Evolutionary conservation across 1,140 invertebrate genomes (phyloP), one percentile per base, ranked within the genome.

Genomic region (Camponotus vicinus): DNA sequence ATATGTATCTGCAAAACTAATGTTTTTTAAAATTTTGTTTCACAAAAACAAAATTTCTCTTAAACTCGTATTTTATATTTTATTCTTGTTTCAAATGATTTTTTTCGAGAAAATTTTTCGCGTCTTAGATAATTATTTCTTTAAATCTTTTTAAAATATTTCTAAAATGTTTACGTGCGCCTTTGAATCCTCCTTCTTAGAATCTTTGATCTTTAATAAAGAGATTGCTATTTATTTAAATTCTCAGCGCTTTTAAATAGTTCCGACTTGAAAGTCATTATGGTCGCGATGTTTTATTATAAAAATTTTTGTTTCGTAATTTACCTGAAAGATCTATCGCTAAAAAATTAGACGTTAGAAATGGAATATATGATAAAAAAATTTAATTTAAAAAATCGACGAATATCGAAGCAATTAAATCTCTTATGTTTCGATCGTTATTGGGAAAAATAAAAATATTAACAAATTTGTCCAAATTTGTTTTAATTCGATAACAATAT

Each of bases 171-270:
- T 61, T 52, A 15, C 0, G 13, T 8, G 15, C 15, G 13, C 21
- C 8, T 5, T 61, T 59, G 40, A 77, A 77, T 64, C 40, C 27
- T 34, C 5, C 37, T 4, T 4, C 18, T 57, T 55, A 2, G 9
- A 76, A 32, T 32, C 27, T 18, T 64, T n/a, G 6, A 21, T 1
- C 3, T 9, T 73, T 6, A 55, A 9, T 1, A 18, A n/a, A n/a
- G 8, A 32, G 42, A 77, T 49, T 63, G 21, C 21, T 15, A 63
- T 77, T 77, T n/a, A 77, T 64, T 27, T 64, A 27, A 77, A 77
- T 27, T 76, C 21, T 34, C 55, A 76, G 15, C 13, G 15, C 21
- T 21, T 42, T 63, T 42, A 27, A 77, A 77, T 6, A 3, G 1
- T 77, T 63, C 57, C 57, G 52, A 49, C 34, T 45, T 64, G 21